These are phyloP conservation scores for Ichneumon xanthorius DNA, from an alignment of 2,888 invertebrate genomes.

Conservation along the genomic window DNA sequence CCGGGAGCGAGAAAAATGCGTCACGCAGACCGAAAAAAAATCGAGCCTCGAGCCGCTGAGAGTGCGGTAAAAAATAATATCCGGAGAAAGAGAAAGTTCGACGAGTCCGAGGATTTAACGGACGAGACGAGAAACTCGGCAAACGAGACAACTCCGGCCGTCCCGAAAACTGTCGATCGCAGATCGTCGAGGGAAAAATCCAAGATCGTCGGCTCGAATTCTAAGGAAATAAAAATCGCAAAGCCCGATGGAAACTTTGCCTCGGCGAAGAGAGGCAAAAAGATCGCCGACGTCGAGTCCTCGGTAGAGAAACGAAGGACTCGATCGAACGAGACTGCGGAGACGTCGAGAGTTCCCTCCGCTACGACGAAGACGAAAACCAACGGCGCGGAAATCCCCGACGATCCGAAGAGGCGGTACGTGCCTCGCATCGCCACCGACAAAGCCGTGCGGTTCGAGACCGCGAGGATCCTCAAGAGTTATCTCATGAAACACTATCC, in stretches of 20 bases:
- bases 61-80: not conserved
- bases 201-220: not conserved
- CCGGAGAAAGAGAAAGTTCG: slow-evolving; percentile 37
- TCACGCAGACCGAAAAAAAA: not conserved
- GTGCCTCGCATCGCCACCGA: slow-evolving; percentile 68
- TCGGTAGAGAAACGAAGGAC: not conserved
- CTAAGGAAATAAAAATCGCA: slow-evolving; percentile 7
- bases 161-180: not conserved
- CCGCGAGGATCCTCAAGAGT: slow-evolving; percentile 76
- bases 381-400: slow-evolving; percentile 35
- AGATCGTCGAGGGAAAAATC: slow-evolving; percentile 5
- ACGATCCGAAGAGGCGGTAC: slow-evolving; percentile 49
- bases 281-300: not conserved
- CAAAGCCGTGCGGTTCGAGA: slow-evolving; percentile 74
- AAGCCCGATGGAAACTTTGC: not conserved
- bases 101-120: not conserved
- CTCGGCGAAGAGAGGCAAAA: not conserved
- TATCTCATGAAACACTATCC: slow-evolving; percentile 79
- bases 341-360: slow-evolving; percentile 36
- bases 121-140: slow-evolving; percentile 26
- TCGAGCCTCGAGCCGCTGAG: not conserved
- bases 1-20: not conserved
- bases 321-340: slow-evolving; percentile 9
- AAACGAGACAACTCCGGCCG: not conserved
- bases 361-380: slow-evolving; percentile 20